Conservation (phyloP, 2,888 invertebrate genomes). For the Cinara cedri region DNA sequence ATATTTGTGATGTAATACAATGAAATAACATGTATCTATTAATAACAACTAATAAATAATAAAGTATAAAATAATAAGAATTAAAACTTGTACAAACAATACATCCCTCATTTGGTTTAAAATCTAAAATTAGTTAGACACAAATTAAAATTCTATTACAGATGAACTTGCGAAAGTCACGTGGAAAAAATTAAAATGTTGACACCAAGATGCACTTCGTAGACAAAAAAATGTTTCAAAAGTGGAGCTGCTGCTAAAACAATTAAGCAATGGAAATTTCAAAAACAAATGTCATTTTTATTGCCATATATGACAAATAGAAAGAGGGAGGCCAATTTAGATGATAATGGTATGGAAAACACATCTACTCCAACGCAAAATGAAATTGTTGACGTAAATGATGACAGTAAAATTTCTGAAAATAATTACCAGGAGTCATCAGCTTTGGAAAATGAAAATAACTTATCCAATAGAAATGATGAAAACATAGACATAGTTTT, state of each 20-base stretch:
- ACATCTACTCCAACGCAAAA: background rate
- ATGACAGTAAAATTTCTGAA: background rate
- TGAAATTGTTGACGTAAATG: background rate
- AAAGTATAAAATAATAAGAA: no score
- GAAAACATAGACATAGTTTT: slow-evolving; percentile 1
- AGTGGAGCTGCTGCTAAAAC: slow-evolving; percentile 10
- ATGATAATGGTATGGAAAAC: background rate
- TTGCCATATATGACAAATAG: slow-evolving; percentile 8
- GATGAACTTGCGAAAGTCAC: slow-evolving; percentile 2
- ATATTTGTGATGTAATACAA: no score
- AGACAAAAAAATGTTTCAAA: slow-evolving; percentile 6
- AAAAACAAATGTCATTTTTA: slow-evolving; percentile 5
- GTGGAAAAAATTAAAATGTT: background rate
- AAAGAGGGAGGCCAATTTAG: background rate
- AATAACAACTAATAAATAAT: no score
- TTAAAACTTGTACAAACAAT: no score
- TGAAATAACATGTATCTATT: no score
- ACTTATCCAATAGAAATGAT: background rate
- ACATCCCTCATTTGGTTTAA: no score
- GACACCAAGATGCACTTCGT: slow-evolving; percentile 4
- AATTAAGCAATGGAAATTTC: slow-evolving; percentile 11
- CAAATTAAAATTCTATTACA: background rate
- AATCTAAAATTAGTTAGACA: background rate
- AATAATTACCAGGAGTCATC: slow-evolving; percentile 4
- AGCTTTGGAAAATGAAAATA: slow-evolving; percentile 1